These are phyloP conservation scores for Hippocampus abdominalis DNA, from an alignment of 2,113 vertebrate genomes.

Conservation along the genomic window DNA sequence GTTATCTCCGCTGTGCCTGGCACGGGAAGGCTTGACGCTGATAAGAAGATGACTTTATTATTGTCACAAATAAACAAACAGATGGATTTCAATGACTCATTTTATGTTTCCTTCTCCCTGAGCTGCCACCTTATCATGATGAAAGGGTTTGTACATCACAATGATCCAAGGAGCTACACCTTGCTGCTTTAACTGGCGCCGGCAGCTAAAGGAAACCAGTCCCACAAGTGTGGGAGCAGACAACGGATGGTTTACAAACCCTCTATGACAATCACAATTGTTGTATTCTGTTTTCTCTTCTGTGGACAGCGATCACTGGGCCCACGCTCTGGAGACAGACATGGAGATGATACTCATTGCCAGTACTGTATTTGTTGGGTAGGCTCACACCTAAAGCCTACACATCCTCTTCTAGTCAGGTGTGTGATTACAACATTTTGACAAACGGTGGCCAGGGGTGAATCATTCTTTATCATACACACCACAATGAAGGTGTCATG, in stretches of 20 bases:
- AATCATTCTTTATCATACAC: no score
- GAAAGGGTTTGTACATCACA: background rate
- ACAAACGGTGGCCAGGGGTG: no score
- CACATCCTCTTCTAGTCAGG: no score
- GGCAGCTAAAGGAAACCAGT: background rate
- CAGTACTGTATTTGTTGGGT: no score
- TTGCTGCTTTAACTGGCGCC: background rate
- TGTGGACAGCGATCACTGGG: no score
- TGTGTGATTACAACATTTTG: no score
- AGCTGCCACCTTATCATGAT: background rate
- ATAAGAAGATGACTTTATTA: constrained; percentile 66
- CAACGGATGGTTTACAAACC: background rate
- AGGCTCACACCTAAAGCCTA: no score
- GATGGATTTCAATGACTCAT: background rate
- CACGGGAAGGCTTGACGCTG: constrained; percentile 53
- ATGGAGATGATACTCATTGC: no score
- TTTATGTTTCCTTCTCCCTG: background rate
- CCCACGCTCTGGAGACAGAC: no score
- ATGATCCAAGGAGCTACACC: background rate
- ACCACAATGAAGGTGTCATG: no score
- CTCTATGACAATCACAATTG: no score
- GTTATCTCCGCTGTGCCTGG: constrained; percentile 64
- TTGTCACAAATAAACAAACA: constrained; percentile 47
- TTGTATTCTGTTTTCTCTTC: no score
- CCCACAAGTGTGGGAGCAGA: background rate